These are phyloP conservation scores for Bhutanitis thaidina DNA, from an alignment of 2,888 invertebrate species.

Conservation along the genomic window DNA sequence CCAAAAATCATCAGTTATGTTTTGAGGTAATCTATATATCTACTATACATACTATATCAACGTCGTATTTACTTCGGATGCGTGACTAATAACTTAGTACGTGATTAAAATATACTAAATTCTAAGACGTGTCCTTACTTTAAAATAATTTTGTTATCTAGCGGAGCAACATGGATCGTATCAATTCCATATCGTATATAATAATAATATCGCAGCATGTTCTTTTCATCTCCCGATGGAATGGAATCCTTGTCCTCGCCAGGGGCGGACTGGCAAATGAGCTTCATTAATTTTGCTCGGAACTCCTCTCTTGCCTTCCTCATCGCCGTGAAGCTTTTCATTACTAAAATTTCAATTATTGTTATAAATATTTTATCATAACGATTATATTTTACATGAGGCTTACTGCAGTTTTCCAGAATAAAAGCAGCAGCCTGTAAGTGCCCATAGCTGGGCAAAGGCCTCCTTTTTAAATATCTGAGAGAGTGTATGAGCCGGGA, in stretches of 20 bases:
- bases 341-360: slow-evolving; percentile 58
- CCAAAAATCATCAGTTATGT: no score
- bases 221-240: slow-evolving; percentile 83
- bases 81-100: no score
- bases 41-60: no score
- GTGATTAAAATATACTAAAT: not conserved
- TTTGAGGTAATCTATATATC: no score
- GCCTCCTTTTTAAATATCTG: no score
- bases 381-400: no score
- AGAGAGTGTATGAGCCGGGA: no score
- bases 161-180: slow-evolving; percentile 91
- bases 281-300: slow-evolving; percentile 86
- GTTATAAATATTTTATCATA: no score
- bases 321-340: slow-evolving; percentile 83
- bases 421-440: no score
- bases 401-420: no score
- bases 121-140: slow-evolving; percentile 51
- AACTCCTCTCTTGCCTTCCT: slow-evolving; percentile 90
- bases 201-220: slow-evolving; percentile 91
- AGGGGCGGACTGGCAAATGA: slow-evolving; percentile 82
- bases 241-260: slow-evolving; percentile 62
- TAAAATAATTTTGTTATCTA: slow-evolving; percentile 86
- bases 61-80: no score
- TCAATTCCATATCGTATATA: slow-evolving; percentile 95
- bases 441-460: no score